These are phyloP conservation scores for Cyphomyrmex costatus DNA, from an alignment of 1,140 invertebrate species.

Conservation along the genomic window DNA sequence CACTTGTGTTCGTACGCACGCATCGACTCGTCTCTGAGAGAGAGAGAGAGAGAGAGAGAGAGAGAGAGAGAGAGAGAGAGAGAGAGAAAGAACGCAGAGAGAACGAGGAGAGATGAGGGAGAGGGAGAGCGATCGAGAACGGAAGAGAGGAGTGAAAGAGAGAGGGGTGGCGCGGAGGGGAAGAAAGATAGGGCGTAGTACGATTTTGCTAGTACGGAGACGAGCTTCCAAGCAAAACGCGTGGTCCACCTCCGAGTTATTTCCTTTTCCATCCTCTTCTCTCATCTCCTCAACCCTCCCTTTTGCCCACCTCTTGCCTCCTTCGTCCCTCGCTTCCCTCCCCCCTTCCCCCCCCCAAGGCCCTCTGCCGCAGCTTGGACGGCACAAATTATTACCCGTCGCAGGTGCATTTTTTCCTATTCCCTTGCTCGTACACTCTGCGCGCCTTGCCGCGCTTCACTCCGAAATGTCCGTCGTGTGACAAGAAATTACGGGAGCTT, in stretches of 20 bases:
- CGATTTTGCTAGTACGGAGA: conserved; percentile 82
- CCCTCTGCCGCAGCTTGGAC: conserved; percentile 77
- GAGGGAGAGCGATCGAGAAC: conserved; percentile 24
- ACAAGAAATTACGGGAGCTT: conserved; percentile 66
- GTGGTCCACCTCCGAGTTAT: conserved; percentile 84
- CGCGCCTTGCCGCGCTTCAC: conserved; percentile 55
- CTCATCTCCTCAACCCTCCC: background rate
- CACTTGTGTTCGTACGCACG: conserved; percentile 83
- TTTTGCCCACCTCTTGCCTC: conserved; percentile 3
- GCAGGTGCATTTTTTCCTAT: conserved; percentile 84
- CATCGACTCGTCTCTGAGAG: conserved; percentile 82
- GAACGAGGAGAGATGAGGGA: conserved; percentile 57
- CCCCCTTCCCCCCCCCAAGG: background rate
- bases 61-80: conserved; percentile 51
- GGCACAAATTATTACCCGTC: conserved; percentile 84
- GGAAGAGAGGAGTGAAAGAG: conserved; percentile 54
- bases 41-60: conserved; percentile 47
- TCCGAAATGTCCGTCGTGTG: conserved; percentile 65
- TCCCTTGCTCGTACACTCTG: conserved; percentile 56
- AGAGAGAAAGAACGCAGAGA: conserved; percentile 30
- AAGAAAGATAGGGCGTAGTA: conserved; percentile 75
- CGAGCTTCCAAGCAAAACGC: conserved; percentile 82
- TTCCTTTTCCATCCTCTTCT: conserved; percentile 79
- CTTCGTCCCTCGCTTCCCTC: conserved; percentile 2
- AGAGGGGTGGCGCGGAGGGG: conserved; percentile 54